Evolutionary conservation across 37 sponge, comb jelly and placozoan species (phyloP), one percentile per base, ranked within the genome.

Genomic region (Halisarca cf. caerulea): DNA sequence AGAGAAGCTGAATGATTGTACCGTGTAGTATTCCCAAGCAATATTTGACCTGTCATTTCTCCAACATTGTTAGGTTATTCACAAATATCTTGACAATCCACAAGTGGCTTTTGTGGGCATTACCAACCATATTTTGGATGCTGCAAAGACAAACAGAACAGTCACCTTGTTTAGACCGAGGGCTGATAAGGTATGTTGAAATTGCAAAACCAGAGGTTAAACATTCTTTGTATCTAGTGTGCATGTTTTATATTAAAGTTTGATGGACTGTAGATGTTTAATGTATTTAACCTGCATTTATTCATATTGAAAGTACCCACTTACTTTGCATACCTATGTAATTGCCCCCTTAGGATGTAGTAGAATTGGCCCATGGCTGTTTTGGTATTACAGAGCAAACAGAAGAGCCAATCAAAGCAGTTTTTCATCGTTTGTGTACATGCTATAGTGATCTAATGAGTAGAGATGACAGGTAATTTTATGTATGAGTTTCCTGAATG

Each of bases 61-160:
- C n/a, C n/a, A n/a, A n/a, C n/a, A n/a, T n/a, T n/a, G 23, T 7
- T 18, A 80, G 81, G 97, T 91, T 23, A 85, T 96, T n/a, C 97
- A 96, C 77, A 93, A 94, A 72, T 96, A 89, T 66, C 84, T 96
- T 18, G 97, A 96, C 82, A 82, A 87, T 62, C 89, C 86, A 27
- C 90, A 91, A 58, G 97, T 96, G 6, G 91, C 97, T 24, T 96
- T 96, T 79, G 92, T 96, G 0, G 97, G 90, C 77, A 94, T 96
- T 61, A 94, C 94, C 37, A 96, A 96, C 51, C 94, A 94, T 37
- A 81, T 96, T 55, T 57, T 96, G 37, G 97, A 96, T 89, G 97
- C 97, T 40, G 97, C 97, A 24, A 96, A 96, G 59, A 92, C 88
- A 59, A 96, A 96, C 81, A 57, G 97, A 61, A 94, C 97, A 41